Conservation (phyloP, 1,140 invertebrate genomes). For the Streblospio benedicti region DNA sequence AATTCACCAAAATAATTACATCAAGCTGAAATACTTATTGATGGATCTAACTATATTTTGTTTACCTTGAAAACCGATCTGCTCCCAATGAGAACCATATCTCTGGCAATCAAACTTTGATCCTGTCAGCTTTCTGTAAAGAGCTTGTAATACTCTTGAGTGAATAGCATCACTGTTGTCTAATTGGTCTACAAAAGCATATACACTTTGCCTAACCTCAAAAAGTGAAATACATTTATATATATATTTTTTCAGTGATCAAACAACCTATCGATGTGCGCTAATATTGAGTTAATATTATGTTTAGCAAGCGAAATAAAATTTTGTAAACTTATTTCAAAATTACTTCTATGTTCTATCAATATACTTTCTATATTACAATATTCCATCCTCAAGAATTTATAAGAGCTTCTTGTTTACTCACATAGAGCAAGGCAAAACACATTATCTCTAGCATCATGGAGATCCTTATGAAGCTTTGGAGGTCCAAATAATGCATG, state of each 20-base stretch:
- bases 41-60: too few relatives aligned
- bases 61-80: constrained; percentile 54
- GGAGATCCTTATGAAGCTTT: constrained; percentile 40
- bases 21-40: too few relatives aligned
- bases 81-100: constrained; percentile 54
- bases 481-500: constrained; percentile 44
- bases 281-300: too few relatives aligned
- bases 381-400: not conserved
- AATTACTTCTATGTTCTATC: too few relatives aligned
- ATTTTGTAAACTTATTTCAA: too few relatives aligned
- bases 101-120: constrained; percentile 48
- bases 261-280: too few relatives aligned
- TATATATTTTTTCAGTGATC: too few relatives aligned
- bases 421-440: constrained; percentile 51
- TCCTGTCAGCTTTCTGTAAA: constrained; percentile 51
- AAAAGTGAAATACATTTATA: too few relatives aligned
- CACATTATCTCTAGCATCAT: constrained; percentile 45
- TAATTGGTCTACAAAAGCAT: constrained; percentile 43
- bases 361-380: not conserved
- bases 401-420: constrained; percentile 15
- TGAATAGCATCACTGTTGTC: constrained; percentile 48
- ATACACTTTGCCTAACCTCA: not conserved
- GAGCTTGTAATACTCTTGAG: constrained; percentile 48
- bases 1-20: too few relatives aligned
- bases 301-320: too few relatives aligned